Percentiles rank a stretch among this genome's conserved stretches.
Conservation (phyloP, 2,113 vertebrate genomes). For the Erythrocercus mccallii region DNA sequence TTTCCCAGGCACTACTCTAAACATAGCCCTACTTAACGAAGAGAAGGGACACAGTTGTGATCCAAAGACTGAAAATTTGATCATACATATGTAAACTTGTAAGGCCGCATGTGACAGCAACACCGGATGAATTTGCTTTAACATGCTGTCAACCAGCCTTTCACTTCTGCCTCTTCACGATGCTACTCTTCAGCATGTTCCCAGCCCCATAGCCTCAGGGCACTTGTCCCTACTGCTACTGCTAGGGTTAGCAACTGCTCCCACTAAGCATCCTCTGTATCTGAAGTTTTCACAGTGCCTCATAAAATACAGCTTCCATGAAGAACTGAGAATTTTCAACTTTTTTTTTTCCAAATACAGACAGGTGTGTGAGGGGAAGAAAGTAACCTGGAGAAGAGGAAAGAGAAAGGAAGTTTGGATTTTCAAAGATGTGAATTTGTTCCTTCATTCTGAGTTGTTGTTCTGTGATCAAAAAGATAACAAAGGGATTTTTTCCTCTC, state of each 20-base stretch:
- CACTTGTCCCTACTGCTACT: not conserved
- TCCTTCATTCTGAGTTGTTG: not conserved
- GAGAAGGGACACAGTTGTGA: not conserved
- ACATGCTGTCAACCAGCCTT: constrained; percentile 48
- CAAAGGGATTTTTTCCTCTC: not conserved
- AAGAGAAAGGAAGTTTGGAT: not conserved
- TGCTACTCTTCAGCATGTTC: constrained; percentile 9
- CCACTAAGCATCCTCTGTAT: not conserved
- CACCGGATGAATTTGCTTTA: constrained; percentile 19
- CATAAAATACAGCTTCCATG: not conserved
- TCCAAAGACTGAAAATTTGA: constrained; percentile 24
- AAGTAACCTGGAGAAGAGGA: not conserved
- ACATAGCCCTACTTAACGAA: not conserved
- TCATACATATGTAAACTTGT: constrained; percentile 16
- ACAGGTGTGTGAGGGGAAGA: not conserved
- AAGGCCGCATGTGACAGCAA: not conserved
- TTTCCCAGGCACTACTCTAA: not conserved
- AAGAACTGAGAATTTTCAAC: not conserved
- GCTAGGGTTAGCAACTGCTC: constrained; percentile 34
- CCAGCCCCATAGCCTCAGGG: constrained; percentile 15
- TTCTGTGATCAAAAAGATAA: not conserved
- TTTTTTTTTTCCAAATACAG: not conserved
- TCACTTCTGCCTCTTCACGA: constrained; percentile 26
- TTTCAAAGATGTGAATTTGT: not conserved
- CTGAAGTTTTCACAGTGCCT: not conserved